Evolutionary conservation across 2,797 vertebrate species (phyloP).

Genomic region (Mormyrus proboscirostris): DNA sequence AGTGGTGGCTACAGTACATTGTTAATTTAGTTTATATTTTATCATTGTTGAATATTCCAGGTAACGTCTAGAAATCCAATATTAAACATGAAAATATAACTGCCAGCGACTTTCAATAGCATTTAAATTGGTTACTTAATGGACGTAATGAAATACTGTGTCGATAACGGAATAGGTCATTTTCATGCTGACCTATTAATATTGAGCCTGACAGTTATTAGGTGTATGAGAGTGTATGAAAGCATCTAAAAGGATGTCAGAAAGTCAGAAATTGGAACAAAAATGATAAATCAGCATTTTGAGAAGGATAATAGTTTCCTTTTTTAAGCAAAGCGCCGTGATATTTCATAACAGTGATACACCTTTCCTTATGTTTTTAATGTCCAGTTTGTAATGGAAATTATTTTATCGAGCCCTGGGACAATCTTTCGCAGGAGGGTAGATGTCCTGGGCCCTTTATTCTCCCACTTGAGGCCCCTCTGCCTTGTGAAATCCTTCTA

Average conservation of each 20-base stretch:
- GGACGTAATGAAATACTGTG: neutral
- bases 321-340: neutral
- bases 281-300: neutral
- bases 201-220: neutral
- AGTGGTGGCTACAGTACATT: neutral
- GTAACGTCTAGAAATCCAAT: neutral
- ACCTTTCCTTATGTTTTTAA: neutral
- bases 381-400: neutral
- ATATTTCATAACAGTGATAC: neutral
- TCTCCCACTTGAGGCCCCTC: neutral
- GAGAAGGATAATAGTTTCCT: neutral
- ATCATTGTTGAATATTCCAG: neutral
- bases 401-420: neutral
- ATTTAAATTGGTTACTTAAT: neutral
- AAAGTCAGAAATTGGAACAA: neutral
- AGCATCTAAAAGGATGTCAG: neutral
- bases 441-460: neutral
- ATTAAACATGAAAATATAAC: neutral
- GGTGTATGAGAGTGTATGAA: neutral
- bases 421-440: neutral
- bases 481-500: neutral
- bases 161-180: neutral
- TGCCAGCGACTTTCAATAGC: neutral
- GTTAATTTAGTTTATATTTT: neutral
- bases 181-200: neutral